Evolutionary conservation across 2,888 invertebrate genomes (phyloP).

Genomic region (Agonopterix subpropinquella): DNA sequence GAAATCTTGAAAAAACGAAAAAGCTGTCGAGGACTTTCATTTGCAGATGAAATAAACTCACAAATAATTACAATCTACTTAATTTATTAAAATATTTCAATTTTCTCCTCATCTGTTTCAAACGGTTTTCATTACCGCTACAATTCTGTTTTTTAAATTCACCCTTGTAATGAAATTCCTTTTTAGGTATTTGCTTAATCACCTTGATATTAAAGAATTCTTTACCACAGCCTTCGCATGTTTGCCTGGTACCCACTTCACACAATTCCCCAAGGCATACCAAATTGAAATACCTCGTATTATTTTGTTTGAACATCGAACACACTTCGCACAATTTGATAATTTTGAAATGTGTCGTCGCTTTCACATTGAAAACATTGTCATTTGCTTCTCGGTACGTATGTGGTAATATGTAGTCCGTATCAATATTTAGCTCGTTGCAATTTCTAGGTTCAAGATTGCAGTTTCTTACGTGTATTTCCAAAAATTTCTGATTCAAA

Average conservation of each 20-base stretch:
- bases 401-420: background rate
- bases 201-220: conserved; percentile 29
- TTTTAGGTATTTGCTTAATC: conserved; percentile 11
- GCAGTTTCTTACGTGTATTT: too few species aligned
- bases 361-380: background rate
- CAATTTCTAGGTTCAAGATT: too few species aligned
- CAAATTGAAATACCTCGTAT: background rate
- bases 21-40: too few species aligned
- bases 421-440: too few species aligned
- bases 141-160: background rate
- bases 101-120: conserved; percentile 29
- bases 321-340: conserved; percentile 28
- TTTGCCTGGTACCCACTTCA: conserved; percentile 16
- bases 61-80: conserved; percentile 19
- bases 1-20: too few species aligned
- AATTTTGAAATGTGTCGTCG: background rate
- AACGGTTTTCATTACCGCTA: conserved; percentile 23
- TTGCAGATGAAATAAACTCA: conserved; percentile 2
- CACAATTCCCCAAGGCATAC: background rate
- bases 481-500: background rate
- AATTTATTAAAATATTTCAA: conserved; percentile 32
- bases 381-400: too few species aligned
- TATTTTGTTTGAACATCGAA: conserved; percentile 24
- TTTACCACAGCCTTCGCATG: conserved; percentile 23
- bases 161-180: background rate